Base-by-base conservation (phyloP, 2,113 vertebrate genomes). In the Meriones unguiculatus region DNA sequence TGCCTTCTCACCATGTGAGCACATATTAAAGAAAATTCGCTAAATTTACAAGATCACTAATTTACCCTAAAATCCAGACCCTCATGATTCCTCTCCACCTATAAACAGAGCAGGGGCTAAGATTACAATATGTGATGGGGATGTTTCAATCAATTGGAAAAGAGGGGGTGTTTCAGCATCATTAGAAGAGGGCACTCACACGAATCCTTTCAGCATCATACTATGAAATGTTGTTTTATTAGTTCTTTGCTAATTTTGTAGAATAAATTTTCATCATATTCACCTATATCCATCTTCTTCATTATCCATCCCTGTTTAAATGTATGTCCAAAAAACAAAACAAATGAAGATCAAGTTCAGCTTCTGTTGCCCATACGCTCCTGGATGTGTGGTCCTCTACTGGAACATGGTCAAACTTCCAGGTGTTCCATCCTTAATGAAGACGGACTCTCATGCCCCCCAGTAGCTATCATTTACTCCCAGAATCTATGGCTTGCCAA, bases 91-190 rank as follows among this genome's bases (percentile, higher is more conserved):
- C 18, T 75, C 9, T 25, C 20, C 28, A 75, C 57, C 30, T 28
- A 10, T 11, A 4, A 54, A 7, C 13, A 67, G 25, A 3, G 13
- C 7, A 8, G 18, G 6, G 1, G 3, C 9, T 25, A 78, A 41
- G 30, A 11, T 8, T 52, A 5, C 30, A 15, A 50, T 3, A 30
- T 20, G 7, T 5, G 15, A 13, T 62, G 7, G 25, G 2, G 2
- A 8, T 7, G n/a, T 20, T 18, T 59, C 11, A 18, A 50, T 70
- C 25, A 20, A 12, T 10, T 30, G 41, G 25, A 46, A 41, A 85
- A 65, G 25, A 62, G 20, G 1, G 22, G 11, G 50, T 65, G 10
- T 35, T 24, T 81, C 62, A 87, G 13, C 14, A 87, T 72, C 13
- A 46, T 46, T 46, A 46, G 41, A 46, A 46, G 41, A 46, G 41